Percentiles rank a stretch among this genome's conserved stretches.
Evolutionary conservation across 1,140 invertebrate species (phyloP).

Genomic region (Anastrepha ludens): DNA sequence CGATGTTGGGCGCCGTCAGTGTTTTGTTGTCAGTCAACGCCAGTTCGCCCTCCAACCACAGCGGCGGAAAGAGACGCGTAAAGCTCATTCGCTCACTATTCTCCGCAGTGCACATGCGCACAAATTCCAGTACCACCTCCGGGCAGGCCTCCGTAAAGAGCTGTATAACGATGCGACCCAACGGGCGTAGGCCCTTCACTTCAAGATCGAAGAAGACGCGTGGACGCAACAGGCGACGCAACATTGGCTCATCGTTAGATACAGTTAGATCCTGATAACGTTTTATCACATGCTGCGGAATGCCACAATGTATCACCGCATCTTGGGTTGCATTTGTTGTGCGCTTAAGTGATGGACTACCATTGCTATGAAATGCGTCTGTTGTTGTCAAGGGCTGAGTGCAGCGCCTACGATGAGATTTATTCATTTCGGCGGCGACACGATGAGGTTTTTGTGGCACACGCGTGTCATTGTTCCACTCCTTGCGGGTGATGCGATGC

Average conservation of each 20-base stretch:
- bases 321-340: too few species aligned
- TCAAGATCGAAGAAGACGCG: constrained; percentile 65
- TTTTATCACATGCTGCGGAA: constrained; percentile 58
- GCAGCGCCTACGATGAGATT: neutral
- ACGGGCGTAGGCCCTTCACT: constrained; percentile 60
- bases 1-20: constrained; percentile 59
- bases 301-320: constrained; percentile 4
- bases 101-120: constrained; percentile 62
- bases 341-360: neutral
- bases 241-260: constrained; percentile 56
- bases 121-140: constrained; percentile 64
- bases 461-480: constrained; percentile 31
- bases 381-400: neutral
- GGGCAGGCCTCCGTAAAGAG: constrained; percentile 70
- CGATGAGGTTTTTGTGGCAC: neutral
- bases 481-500: constrained; percentile 33
- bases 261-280: constrained; percentile 63
- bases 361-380: neutral
- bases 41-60: constrained; percentile 68
- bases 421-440: neutral
- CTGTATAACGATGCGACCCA: constrained; percentile 65
- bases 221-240: constrained; percentile 63
- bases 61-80: constrained; percentile 63
- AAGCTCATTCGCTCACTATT: constrained; percentile 60
- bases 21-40: constrained; percentile 53